Evolutionary conservation across 2,888 invertebrate species (phyloP), one percentile per base, ranked within the genome.

Genomic region (Archips xylosteana): DNA sequence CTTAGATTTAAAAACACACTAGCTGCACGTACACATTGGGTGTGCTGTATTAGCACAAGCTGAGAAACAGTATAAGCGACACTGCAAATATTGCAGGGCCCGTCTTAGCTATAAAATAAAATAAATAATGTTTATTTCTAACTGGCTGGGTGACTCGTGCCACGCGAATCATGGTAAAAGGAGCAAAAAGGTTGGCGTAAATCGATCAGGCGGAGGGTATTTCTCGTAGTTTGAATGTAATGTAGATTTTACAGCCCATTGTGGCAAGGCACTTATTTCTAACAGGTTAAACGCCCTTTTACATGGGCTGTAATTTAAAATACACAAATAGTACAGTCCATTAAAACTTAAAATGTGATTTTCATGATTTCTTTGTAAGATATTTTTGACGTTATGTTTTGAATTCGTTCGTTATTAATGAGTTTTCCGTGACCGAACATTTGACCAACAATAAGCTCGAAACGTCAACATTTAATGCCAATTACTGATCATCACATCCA

Each of bases 211-310:
- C 71, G 60, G 70, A 64, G 54, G 65, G 74, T 62, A 70, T 74
- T 74, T 70, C 74, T 64, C 63, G 69, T 70, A 71, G 74, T 47
- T 42, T 67, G 45, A 67, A 39, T 71, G 75, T 75, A 71, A 71
- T 75, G 57, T 64, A 63, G 67, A 67, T 75, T 75, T 75, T 75
- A 75, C 75, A 64, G 68, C 75, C 71, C 42, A 75, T 75, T 75
- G 75, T 75, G 61, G 47, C 51, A 8, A 36, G 66, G 61, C 36
- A 59, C 66, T 63, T 67, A 67, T 54, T 39, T 63, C 71, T 63
- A 62, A 63, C 75, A 62, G 67, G 51, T 71, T 71, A 61, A 59
- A 59, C 49, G 49, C 64, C 45, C 42, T 45, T 32, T 59, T 65
- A 65, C 47, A 66, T 12, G 54, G 39, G 42, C 42, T 57, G 39